Conservation (phyloP, 1,140 invertebrate genomes). For the Pachyrhynchus sulphureomaculatus region DNA sequence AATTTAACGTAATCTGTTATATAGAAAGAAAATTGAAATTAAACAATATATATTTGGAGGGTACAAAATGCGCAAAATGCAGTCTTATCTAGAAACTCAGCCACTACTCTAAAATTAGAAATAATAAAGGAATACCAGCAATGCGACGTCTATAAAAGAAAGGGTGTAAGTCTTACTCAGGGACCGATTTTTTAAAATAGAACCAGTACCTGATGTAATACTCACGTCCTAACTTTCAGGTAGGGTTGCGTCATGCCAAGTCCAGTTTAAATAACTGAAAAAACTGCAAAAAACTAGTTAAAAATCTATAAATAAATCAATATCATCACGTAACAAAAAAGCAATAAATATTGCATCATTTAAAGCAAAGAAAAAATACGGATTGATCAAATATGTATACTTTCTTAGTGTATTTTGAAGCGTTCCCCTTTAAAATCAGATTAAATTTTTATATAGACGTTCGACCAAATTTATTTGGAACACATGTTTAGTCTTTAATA, state of each 20-base stretch:
- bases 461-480: too few relatives aligned
- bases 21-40: too few relatives aligned
- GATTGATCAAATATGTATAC: conserved; percentile 23
- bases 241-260: conserved; percentile 38
- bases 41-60: too few relatives aligned
- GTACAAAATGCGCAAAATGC: too few relatives aligned
- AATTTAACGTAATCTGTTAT: too few relatives aligned
- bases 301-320: conserved; percentile 14
- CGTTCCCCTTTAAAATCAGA: too few relatives aligned
- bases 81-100: too few relatives aligned
- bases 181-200: conserved; percentile 65
- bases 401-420: conserved; percentile 48
- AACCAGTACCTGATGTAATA: conserved; percentile 99
- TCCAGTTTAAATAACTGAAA: conserved; percentile 38
- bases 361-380: conserved; percentile 21
- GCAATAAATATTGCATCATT: conserved; percentile 7
- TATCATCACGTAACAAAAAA: conserved; percentile 9
- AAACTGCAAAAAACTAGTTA: conserved; percentile 45
- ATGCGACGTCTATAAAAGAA: conserved; percentile 32
- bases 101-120: conserved; percentile 15
- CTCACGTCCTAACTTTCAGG: conserved; percentile 68
- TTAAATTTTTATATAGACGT: too few relatives aligned
- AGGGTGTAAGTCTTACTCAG: conserved; percentile 78
- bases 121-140: conserved; percentile 33
- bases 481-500: too few relatives aligned